A percentile compares a stretch with the other conserved stretches of the same genome.
These are phyloP conservation scores for Cepphus grylle DNA, from an alignment of 2,113 vertebrate genomes.

Conservation along the genomic window DNA sequence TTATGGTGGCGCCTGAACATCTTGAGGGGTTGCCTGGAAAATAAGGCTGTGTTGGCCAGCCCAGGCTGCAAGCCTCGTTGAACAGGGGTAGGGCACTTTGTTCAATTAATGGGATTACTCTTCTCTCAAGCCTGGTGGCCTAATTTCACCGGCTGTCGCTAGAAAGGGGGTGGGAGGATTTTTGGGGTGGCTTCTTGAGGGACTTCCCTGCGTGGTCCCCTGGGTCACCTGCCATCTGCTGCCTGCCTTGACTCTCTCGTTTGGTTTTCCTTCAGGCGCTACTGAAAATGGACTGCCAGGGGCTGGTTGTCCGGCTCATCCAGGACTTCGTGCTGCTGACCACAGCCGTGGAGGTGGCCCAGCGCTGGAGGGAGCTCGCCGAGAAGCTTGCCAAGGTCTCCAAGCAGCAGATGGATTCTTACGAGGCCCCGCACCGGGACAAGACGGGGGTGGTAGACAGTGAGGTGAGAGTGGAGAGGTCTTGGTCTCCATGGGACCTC, in stretches of 20 bases:
- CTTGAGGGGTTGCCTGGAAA: background rate
- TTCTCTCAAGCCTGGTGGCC: background rate
- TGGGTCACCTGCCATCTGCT: too few species aligned
- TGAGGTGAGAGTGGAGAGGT: constrained; percentile 75
- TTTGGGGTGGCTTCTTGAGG: background rate
- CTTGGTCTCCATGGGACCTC: fast-evolving
- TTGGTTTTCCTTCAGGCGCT: constrained; percentile 78
- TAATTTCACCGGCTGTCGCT: background rate
- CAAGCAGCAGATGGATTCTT: constrained; percentile 93
- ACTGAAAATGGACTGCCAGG: constrained; percentile 96
- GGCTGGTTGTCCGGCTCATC: constrained; percentile 89
- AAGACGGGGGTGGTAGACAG: constrained; percentile 86
- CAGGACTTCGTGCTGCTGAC: constrained; percentile 97
- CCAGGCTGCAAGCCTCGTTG: background rate
- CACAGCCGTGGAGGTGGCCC: constrained; percentile 91
- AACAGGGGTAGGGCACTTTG: fast-evolving
- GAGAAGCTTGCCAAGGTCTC: constrained; percentile 92
- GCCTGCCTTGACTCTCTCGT: background rate
- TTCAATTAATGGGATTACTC: background rate
- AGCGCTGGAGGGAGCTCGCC: constrained; percentile 93
- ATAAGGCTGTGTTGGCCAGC: background rate
- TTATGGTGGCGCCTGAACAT: background rate
- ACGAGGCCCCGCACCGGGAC: constrained; percentile 92
- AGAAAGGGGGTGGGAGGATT: background rate
- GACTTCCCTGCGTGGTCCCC: background rate